Evolutionary conservation across 92 coral and sea anemone genomes (phyloP).

Genomic region (Pocillopora meandrina): DNA sequence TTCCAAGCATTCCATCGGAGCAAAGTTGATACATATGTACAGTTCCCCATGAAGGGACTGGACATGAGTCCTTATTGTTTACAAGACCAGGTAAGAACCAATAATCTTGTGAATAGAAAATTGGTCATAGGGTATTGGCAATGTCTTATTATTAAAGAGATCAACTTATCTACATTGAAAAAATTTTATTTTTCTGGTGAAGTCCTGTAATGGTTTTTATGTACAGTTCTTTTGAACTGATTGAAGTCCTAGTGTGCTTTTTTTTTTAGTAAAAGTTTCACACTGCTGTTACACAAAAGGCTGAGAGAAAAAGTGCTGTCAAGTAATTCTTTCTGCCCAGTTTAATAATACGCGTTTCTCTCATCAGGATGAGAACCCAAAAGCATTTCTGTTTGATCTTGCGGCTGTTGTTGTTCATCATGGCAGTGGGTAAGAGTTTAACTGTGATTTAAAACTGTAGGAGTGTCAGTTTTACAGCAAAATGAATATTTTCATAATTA

Average conservation of each 20-base stretch:
- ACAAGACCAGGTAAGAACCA: slow-evolving; percentile 38
- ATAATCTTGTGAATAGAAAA: not conserved
- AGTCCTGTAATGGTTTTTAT: no score
- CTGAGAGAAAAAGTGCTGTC: no score
- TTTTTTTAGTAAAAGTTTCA: no score
- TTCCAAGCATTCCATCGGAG: slow-evolving; percentile 96
- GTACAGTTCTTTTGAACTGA: no score
- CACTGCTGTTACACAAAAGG: no score
- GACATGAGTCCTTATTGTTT: slow-evolving; percentile 94
- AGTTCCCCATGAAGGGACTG: slow-evolving; percentile 90
- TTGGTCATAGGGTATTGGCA: not conserved
- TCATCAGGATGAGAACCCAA: slow-evolving; percentile 56
- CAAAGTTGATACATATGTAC: slow-evolving; percentile 94
- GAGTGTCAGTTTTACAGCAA: not conserved
- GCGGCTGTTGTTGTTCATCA: slow-evolving; percentile 98
- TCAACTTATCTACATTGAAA: no score
- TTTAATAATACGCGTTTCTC: not conserved
- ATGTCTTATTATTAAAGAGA: no score
- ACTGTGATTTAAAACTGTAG: not conserved
- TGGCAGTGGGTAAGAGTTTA: slow-evolving; percentile 91
- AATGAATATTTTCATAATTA: not conserved
- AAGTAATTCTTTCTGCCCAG: no score
- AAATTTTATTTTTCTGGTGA: no score
- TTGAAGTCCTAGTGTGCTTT: no score
- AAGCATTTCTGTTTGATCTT: slow-evolving; percentile 83